Evolutionary conservation across 2,888 invertebrate genomes (phyloP).

Genomic region (Meandrusa payeni): DNA sequence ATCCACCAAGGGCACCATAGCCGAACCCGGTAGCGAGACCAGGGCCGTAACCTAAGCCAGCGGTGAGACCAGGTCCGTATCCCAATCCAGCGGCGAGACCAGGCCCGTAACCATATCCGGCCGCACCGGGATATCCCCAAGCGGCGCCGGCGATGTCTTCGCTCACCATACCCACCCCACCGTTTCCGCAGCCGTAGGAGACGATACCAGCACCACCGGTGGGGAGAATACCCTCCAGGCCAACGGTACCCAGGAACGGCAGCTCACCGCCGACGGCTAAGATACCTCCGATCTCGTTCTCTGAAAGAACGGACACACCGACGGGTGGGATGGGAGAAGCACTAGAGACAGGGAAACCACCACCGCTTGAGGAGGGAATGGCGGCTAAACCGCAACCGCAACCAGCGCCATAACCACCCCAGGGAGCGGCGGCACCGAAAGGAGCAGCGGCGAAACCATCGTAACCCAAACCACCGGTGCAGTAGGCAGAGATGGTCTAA

Average conservation of each 20-base stretch:
- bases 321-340: conserved; percentile 34
- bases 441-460: conserved; percentile 20
- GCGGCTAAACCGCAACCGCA: conserved; percentile 23
- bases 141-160: conserved; percentile 26
- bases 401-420: conserved; percentile 17
- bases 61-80: not conserved
- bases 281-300: conserved; percentile 39
- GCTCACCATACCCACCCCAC: conserved; percentile 31
- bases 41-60: too few relatives aligned
- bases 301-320: conserved; percentile 38
- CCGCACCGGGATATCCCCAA: conserved; percentile 18
- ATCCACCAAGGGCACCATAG: not conserved
- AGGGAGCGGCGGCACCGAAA: conserved; percentile 27
- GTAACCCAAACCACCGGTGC: conserved; percentile 13
- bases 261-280: conserved; percentile 35
- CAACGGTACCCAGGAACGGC: conserved; percentile 40
- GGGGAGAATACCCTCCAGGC: conserved; percentile 39
- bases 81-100: conserved; percentile 8
- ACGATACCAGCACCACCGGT: conserved; percentile 41
- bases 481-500: conserved; percentile 8
- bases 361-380: conserved; percentile 30
- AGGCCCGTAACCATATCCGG: conserved; percentile 26
- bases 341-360: conserved; percentile 37
- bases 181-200: conserved; percentile 36
- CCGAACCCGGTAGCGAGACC: too few relatives aligned